A percentile compares a stretch with the other conserved stretches of the same genome.
phyloP scores from a whole-genome alignment of 2,797 vertebrate genomes.

The Pitangus sulphuratus region DNA sequence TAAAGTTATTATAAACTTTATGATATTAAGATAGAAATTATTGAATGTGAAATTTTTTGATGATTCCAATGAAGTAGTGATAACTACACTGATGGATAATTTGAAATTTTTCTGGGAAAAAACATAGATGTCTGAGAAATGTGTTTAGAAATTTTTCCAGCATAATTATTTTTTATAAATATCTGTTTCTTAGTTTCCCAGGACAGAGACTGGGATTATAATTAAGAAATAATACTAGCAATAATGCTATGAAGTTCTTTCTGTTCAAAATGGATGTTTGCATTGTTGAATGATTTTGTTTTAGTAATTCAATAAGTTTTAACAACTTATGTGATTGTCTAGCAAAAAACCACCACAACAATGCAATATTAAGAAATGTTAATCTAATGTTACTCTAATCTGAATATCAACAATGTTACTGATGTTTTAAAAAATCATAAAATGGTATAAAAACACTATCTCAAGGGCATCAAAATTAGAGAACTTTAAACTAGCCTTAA shows the following conservation, averaged over 20 bases:
- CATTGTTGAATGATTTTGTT: background rate
- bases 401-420: background rate
- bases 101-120: background rate
- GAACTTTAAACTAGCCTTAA: background rate
- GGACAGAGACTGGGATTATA: background rate
- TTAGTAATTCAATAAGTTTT: background rate
- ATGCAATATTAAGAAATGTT: background rate
- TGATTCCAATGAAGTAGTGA: background rate
- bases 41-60: background rate
- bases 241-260: background rate
- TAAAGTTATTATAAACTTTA: background rate
- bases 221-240: background rate
- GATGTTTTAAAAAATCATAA: background rate
- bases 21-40: background rate
- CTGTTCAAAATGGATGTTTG: background rate
- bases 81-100: background rate
- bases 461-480: background rate
- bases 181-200: background rate
- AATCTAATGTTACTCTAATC: background rate
- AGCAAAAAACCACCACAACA: background rate
- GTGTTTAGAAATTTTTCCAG: background rate
- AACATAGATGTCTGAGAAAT: accelerated
- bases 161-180: background rate
- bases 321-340: background rate
- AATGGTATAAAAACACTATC: background rate